Base-by-base conservation (phyloP, 30 jellyfish, hydroid and myxozoan genomes). In the Hydractinia symbiolongicarpus region DNA sequence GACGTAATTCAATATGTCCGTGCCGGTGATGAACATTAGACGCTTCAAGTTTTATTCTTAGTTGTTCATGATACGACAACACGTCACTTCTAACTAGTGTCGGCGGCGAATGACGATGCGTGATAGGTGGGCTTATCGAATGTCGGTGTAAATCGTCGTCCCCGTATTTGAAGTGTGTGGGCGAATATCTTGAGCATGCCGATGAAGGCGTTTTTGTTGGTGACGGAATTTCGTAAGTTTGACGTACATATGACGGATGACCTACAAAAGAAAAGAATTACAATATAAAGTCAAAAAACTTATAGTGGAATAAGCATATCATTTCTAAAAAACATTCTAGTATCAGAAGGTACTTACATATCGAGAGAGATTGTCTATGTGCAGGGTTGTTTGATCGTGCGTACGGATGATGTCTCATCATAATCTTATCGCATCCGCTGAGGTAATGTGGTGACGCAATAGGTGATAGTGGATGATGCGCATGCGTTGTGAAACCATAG, bases 61-160 rank as follows among this genome's bases (percentile, higher is more conserved):
- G 53, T 53, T 71, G 80, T 20, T 71, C 80, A 7, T 71, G 80
- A 15, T 71, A 53, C 7, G 80, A n/a, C 61, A 71, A 19, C 61
- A 71, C 80, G n/a, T 71, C 80, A 50, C 80, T 71, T 20, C 80
- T 54, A 7, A 71, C 61, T 50, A 71, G 53, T 9, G 80, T 71
- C 56, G 80, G 80, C 67, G 80, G 80, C 8, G 80, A 71, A 53
- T 71, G 80, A 50, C 80, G 80, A 15, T 30, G 55, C 10, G 50
- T 74, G 5, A 50, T 67, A 11, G 83, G 83, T 10, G 83, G 83
- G 73, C 83, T 74, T 14, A 66, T 77, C 17, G 85, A 77, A 77
- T 77, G 85, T 9, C 85, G 85, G 81, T 77, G 85, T 54, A 77
- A 49, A n/a, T 77, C 85, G 74, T 77, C 85, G 30, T 77, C 85